Percentiles rank a stretch among this genome's conserved stretches.
Conservation (phyloP, 2,888 invertebrate genomes). For the Magallana nippona region DNA sequence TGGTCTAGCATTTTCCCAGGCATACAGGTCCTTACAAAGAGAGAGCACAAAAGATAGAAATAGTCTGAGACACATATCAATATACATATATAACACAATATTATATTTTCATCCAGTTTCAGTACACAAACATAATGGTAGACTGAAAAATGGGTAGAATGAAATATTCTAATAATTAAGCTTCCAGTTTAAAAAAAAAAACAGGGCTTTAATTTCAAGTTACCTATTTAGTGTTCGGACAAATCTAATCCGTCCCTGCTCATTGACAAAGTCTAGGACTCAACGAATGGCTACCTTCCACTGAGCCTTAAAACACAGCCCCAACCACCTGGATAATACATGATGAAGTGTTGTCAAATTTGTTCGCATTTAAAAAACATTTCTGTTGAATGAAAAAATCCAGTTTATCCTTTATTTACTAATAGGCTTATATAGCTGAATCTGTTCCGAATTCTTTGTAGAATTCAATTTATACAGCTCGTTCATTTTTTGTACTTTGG, state of each 20-base stretch:
- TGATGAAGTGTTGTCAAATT: not conserved
- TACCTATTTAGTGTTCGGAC: slow-evolving; percentile 91
- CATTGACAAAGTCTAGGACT: slow-evolving; percentile 89
- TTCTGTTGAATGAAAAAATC: too few species aligned
- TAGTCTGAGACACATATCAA: too few species aligned
- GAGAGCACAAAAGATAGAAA: slow-evolving; percentile 40
- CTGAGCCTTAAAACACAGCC: slow-evolving; percentile 87
- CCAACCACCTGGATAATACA: slow-evolving; percentile 86
- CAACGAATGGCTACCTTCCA: slow-evolving; percentile 86
- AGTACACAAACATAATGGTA: too few species aligned
- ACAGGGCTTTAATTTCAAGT: slow-evolving; percentile 10
- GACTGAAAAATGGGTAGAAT: too few species aligned
- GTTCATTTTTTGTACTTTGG: slow-evolving; percentile 84
- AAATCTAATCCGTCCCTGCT: slow-evolving; percentile 94
- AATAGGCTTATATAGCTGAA: slow-evolving; percentile 72
- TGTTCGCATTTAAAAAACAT: too few species aligned
- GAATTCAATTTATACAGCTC: slow-evolving; percentile 85
- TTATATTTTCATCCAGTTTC: too few species aligned
- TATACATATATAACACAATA: too few species aligned
- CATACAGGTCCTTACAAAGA: slow-evolving; percentile 85
- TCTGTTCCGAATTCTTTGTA: slow-evolving; percentile 87
- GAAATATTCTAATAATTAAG: too few species aligned
- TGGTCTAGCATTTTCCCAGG: slow-evolving; percentile 87
- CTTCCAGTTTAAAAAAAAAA: too few species aligned
- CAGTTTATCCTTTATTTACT: too few species aligned